phyloP scores from a whole-genome alignment of 2,113 vertebrate species.

The Takifugu flavidus region DNA sequence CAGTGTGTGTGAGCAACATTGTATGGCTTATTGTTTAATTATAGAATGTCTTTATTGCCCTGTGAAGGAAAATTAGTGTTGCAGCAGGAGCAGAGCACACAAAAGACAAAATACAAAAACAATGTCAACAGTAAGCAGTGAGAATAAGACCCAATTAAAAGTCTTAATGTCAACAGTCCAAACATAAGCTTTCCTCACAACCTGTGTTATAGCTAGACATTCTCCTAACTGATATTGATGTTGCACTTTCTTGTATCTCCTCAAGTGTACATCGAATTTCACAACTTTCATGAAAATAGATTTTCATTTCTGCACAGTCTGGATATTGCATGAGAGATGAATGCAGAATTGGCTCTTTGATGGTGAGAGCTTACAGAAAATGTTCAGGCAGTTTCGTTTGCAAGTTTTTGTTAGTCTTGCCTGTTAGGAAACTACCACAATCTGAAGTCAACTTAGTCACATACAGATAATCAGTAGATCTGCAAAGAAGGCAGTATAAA shows the following conservation, averaged over 20 bases:
- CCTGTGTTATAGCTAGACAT: too few species aligned
- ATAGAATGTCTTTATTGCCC: too few species aligned
- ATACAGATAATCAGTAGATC: conserved; percentile 42
- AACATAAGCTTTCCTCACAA: too few species aligned
- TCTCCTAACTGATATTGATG: too few species aligned
- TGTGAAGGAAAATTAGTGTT: too few species aligned
- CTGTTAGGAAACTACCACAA: conserved; percentile 66
- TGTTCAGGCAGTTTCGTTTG: conserved; percentile 54
- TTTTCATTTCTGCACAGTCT: conserved; percentile 3
- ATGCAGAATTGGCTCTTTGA: conserved; percentile 19
- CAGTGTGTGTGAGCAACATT: background rate
- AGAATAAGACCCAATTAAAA: too few species aligned
- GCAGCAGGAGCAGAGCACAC: too few species aligned
- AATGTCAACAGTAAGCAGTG: too few species aligned
- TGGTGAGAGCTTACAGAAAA: conserved; percentile 70
- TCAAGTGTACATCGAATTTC: too few species aligned
- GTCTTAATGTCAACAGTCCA: too few species aligned
- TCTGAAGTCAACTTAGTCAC: conserved; percentile 59
- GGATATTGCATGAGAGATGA: background rate
- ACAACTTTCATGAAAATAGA: background rate
- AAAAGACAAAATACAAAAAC: too few species aligned
- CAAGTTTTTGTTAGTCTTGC: conserved; percentile 46
- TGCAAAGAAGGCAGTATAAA: background rate
- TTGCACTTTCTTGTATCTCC: too few species aligned
- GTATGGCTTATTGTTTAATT: background rate